These are phyloP conservation scores for Ryuthela nishihirai DNA, from an alignment of 2,888 invertebrate genomes.

Conservation along the genomic window DNA sequence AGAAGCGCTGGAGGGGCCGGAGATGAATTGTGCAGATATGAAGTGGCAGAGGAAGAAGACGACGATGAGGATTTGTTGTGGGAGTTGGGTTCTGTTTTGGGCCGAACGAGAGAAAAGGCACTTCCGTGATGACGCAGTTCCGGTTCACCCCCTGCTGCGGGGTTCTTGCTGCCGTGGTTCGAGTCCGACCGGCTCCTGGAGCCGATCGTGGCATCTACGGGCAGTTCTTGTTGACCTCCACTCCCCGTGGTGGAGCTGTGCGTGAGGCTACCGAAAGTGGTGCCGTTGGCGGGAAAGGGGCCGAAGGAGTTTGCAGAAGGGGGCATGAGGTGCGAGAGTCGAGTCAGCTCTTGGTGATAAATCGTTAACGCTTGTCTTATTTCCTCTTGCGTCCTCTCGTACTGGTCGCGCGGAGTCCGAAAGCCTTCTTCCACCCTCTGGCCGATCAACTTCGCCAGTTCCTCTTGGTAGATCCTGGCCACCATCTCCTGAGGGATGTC, in stretches of 20 bases:
- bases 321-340: constrained; percentile 60
- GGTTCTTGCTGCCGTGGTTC: constrained; percentile 4
- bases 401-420: constrained; percentile 42
- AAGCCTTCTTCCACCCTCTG: constrained; percentile 45
- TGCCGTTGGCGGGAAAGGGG: constrained; percentile 24
- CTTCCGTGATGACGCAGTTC: constrained; percentile 49
- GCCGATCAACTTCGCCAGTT: constrained; percentile 85
- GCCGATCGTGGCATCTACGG: constrained; percentile 35
- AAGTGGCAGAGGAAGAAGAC: constrained; percentile 10
- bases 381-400: constrained; percentile 67
- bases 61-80: constrained; percentile 16
- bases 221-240: constrained; percentile 27
- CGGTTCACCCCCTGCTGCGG: constrained; percentile 23
- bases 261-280: constrained; percentile 17
- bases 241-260: constrained; percentile 19
- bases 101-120: constrained; percentile 80
- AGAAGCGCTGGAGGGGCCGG: constrained; percentile 26
- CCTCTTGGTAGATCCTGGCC: constrained; percentile 89
- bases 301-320: constrained; percentile 15
- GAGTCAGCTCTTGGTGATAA: constrained; percentile 88
- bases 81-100: constrained; percentile 66
- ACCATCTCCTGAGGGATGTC: constrained; percentile 97
- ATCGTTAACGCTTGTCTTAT: constrained; percentile 84
- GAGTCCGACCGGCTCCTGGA: constrained; percentile 25
- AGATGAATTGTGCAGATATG: constrained; percentile 18